Conservation (phyloP, 2,888 invertebrate genomes). For the Nowickia ferox region DNA sequence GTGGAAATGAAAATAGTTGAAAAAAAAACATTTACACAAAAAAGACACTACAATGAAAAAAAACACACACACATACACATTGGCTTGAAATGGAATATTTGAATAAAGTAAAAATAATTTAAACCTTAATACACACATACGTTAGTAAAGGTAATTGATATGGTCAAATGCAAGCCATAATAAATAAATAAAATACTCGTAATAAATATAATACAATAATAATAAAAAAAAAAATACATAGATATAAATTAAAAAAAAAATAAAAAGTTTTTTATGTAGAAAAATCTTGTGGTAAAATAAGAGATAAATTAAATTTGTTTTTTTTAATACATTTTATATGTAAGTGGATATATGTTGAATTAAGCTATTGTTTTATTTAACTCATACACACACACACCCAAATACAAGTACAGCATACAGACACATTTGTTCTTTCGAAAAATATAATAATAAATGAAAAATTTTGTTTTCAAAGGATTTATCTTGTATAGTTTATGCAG, state of each 20-base stretch:
- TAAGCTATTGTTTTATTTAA: slow-evolving; percentile 12
- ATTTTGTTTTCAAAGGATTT: slow-evolving; percentile 4
- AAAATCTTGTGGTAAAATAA: slow-evolving; percentile 48
- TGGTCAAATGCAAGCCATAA: slow-evolving; percentile 56
- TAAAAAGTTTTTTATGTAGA: slow-evolving; percentile 36
- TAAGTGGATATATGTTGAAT: slow-evolving; percentile 37
- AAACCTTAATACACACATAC: slow-evolving; percentile 48
- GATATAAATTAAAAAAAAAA: slow-evolving; percentile 26
- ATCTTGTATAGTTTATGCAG: background rate
- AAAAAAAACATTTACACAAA: slow-evolving; percentile 44
- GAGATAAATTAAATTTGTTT: slow-evolving; percentile 25
- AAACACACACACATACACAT: background rate
- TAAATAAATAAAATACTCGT: slow-evolving; percentile 52
- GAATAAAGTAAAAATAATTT: slow-evolving; percentile 55
- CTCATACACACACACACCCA: background rate
- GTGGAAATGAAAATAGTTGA: slow-evolving; percentile 16
- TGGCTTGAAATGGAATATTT: slow-evolving; percentile 44
- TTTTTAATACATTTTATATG: slow-evolving; percentile 38
- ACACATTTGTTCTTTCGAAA: background rate
- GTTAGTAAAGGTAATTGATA: slow-evolving; percentile 56
- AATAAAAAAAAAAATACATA: background rate
- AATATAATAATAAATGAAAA: slow-evolving; percentile 7
- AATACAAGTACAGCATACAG: background rate
- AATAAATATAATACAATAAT: slow-evolving; percentile 12
- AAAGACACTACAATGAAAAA: background rate